phyloP scores from a whole-genome alignment of 2,113 vertebrate genomes.

The Bufo gargarizans region DNA sequence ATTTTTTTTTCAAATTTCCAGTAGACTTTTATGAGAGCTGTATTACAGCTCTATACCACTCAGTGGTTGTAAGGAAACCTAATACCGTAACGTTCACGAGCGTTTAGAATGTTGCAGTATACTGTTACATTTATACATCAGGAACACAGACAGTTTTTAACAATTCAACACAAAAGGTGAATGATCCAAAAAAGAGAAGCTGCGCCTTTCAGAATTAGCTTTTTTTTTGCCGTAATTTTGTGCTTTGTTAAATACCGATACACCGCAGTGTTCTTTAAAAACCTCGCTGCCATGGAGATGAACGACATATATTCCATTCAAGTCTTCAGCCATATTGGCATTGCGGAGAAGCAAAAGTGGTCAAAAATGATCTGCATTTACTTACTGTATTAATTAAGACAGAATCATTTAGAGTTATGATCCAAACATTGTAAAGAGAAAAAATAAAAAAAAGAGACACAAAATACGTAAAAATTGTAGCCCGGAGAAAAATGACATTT shows the following conservation, averaged over 20 bases:
- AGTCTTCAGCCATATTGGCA: background rate
- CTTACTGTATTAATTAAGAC: slow-evolving; percentile 47
- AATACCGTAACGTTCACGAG: background rate
- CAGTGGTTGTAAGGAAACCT: background rate
- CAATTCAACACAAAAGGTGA: background rate
- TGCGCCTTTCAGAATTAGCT: background rate
- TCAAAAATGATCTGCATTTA: background rate
- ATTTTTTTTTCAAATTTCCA: background rate
- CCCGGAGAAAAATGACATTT: slow-evolving; percentile 72
- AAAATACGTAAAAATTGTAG: slow-evolving; percentile 55
- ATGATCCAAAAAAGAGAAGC: background rate
- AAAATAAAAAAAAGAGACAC: slow-evolving; percentile 47
- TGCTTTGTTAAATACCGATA: slow-evolving; percentile 11
- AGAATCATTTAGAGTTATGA: slow-evolving; percentile 72
- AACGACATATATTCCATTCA: background rate
- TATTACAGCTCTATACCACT: background rate
- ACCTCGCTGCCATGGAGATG: background rate
- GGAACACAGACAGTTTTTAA: background rate
- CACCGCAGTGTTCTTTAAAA: background rate
- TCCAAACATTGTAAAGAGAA: slow-evolving; percentile 61
- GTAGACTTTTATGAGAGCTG: background rate
- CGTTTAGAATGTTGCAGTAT: background rate
- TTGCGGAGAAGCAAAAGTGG: background rate
- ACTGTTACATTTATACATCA: background rate
- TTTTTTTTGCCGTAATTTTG: background rate